Evolutionary conservation across 2,888 invertebrate genomes (phyloP), one percentile per base, ranked within the genome.

Genomic region (Nephrocerus scutellatus): DNA sequence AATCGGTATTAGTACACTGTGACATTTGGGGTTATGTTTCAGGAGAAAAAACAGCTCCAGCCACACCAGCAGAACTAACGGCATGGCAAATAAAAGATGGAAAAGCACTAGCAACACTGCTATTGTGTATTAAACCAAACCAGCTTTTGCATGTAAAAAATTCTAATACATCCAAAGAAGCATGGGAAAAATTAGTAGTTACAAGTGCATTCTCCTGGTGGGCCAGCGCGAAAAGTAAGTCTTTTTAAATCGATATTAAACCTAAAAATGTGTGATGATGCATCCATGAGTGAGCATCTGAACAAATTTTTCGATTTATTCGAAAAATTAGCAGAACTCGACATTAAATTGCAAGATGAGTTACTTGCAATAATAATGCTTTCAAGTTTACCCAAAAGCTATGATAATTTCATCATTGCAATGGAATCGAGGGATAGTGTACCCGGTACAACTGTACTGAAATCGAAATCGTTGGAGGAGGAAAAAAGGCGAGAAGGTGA

Each of bases 401-500:
- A 39, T 10, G 31, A 30, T 12, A 37, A 37, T 20, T 39, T 30
- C 24, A 13, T 32, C 10, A 20, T 32, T 39, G 35, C 34, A 6
- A 40, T 40, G 16, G 40, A 40, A 34, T 33, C 40, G 9, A 21
- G 35, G 14, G 26, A 41, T 24, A 12, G 15, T 5, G 12, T 41
- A 20, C 31, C 36, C 9, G 23, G 6, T 19, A 25, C 29, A 15
- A 22, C 3, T 21, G 29, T 15, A 19, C 30, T 44, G 7, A 44
- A 39, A n/a, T 32, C 20, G 7, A 41, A 44, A 28, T 38, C 39
- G 19, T 29, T 44, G 15, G 44, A 41, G 14, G 44, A 44, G 14
- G 38, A 23, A 9, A 37, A 44, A 21, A 38, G 41, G 22, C 30
- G 41, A 7, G 41, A 41, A 22, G 24, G 19, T 18, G 18, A 35